Evolutionary conservation across 2,113 vertebrate species (phyloP).

Genomic region (Rhabdornis inornatus): DNA sequence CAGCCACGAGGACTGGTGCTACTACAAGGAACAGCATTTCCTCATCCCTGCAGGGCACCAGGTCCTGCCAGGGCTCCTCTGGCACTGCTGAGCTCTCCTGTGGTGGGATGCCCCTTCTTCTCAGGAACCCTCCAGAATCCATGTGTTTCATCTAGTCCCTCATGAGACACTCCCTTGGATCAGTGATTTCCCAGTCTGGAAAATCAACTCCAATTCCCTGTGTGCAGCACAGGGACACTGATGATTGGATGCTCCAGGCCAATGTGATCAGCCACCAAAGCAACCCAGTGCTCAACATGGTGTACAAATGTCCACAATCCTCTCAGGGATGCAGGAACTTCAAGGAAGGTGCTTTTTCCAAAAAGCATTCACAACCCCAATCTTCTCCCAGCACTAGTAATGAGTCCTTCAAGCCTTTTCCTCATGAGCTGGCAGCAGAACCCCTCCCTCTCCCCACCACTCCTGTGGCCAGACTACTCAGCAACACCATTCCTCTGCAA

Average conservation of each 20-base stretch:
- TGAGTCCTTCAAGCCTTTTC: not conserved
- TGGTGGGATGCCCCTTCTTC: not conserved
- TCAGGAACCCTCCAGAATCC: not conserved
- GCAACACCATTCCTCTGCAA: not conserved
- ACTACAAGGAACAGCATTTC: not conserved
- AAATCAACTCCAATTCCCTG: not conserved
- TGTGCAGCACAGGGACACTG: not conserved
- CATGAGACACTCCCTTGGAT: not conserved
- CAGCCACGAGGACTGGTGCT: not conserved
- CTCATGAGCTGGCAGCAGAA: not conserved
- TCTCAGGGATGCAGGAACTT: not conserved
- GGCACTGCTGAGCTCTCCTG: not conserved
- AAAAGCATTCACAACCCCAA: not conserved
- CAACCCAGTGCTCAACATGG: fast-evolving
- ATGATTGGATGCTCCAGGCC: not conserved
- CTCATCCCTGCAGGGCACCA: not conserved
- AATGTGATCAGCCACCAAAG: not conserved
- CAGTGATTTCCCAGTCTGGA: not conserved
- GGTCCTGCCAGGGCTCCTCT: not conserved
- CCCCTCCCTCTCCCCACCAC: not conserved
- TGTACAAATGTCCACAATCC: not conserved
- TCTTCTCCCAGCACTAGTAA: not conserved
- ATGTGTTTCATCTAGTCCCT: not conserved
- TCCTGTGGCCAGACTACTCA: not conserved
- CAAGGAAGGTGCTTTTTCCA: not conserved